Conservation (phyloP, 1,140 invertebrate genomes). For the Ganaspis sp. region DNA sequence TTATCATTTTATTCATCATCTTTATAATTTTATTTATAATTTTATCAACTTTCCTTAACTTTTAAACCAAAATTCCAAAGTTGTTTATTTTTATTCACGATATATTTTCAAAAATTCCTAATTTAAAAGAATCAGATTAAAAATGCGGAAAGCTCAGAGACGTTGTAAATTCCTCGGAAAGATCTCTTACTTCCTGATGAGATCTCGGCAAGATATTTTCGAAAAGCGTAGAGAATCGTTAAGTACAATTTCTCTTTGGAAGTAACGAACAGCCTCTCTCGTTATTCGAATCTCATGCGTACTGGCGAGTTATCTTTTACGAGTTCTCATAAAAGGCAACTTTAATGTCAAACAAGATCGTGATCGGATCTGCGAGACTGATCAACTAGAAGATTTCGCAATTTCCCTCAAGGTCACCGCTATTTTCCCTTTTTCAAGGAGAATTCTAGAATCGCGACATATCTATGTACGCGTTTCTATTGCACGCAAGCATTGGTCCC, state of each 20-base stretch:
- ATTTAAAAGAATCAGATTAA: no score
- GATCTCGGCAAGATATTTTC: constrained; percentile 5
- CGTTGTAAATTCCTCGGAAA: background rate
- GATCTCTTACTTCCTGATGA: constrained; percentile 1
- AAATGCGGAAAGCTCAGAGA: constrained; percentile 34
- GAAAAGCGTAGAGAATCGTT: constrained; percentile 38
- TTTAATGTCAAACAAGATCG: constrained; percentile 45
- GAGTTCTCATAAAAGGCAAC: constrained; percentile 40
- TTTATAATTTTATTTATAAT: no score
- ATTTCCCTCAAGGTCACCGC: constrained; percentile 57
- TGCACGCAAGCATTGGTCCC: background rate
- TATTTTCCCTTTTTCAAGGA: constrained; percentile 51
- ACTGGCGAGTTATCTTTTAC: constrained; percentile 42
- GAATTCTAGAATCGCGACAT: constrained; percentile 37
- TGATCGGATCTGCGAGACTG: constrained; percentile 47
- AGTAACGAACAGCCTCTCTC: constrained; percentile 21
- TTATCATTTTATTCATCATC: no score
- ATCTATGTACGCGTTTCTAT: background rate
- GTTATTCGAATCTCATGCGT: constrained; percentile 31
- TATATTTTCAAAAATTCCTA: no score
- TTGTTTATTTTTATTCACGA: no score
- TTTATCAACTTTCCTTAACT: no score
- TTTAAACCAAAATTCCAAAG: no score
- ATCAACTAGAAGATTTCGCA: constrained; percentile 55
- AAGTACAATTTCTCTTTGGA: constrained; percentile 36